phyloP scores from a whole-genome alignment of 2,888 invertebrate genomes.

The Chymomyza amoena region DNA sequence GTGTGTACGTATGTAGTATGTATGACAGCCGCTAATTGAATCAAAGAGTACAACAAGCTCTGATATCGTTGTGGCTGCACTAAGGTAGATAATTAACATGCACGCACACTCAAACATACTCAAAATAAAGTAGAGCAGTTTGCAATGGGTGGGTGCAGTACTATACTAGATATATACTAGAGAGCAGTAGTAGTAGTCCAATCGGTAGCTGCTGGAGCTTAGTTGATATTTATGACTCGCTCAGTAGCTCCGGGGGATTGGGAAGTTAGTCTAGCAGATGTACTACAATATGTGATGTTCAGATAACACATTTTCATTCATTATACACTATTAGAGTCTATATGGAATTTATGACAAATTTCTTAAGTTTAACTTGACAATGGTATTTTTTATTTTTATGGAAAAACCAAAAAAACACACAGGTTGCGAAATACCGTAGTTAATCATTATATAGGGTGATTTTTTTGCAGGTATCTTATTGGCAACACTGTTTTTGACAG shows the following conservation, averaged over 20 bases:
- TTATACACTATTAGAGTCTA: not conserved
- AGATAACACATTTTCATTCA: not conserved
- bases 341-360: not conserved
- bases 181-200: not conserved
- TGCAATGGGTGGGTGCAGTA: not conserved
- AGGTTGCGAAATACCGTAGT: not conserved
- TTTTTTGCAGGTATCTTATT: no score
- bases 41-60: constrained; percentile 42
- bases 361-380: not conserved
- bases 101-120: not conserved
- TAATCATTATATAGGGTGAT: not conserved
- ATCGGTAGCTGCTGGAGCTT: constrained; percentile 24
- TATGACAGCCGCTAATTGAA: constrained; percentile 61
- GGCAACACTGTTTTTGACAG: no score
- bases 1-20: no score
- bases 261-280: not conserved
- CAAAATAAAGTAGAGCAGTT: not conserved
- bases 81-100: constrained; percentile 58
- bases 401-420: not conserved
- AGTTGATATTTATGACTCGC: constrained; percentile 38
- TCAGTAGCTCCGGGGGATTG: not conserved
- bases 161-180: no score
- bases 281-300: not conserved
- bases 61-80: not conserved
- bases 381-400: no score